phyloP scores from a whole-genome alignment of 92 coral and sea anemone genomes.

The Umimayanthus chanpuru region DNA sequence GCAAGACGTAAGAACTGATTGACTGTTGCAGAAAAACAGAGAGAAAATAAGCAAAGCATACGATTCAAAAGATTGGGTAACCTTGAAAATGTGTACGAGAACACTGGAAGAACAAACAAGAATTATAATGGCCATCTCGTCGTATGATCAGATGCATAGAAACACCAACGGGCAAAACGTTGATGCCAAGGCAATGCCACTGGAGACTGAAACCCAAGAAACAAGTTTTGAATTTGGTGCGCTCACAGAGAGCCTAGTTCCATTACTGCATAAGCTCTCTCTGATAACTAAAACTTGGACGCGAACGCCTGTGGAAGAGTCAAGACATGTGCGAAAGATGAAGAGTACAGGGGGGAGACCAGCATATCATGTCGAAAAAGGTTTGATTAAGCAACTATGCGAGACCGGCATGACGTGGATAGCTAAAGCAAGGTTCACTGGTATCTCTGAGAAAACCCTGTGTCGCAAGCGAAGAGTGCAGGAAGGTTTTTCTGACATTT shows the following conservation, averaged over 20 bases:
- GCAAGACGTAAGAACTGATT: background rate
- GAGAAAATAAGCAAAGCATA: slow-evolving; percentile 23
- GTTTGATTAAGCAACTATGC: slow-evolving; percentile 46
- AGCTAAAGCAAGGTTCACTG: slow-evolving; percentile 47
- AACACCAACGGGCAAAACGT: slow-evolving; percentile 8
- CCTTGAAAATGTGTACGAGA: slow-evolving; percentile 20
- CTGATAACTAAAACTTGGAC: slow-evolving; percentile 46
- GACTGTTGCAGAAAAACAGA: background rate
- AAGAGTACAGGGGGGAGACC: slow-evolving; percentile 39
- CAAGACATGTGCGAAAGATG: slow-evolving; percentile 37
- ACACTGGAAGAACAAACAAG: slow-evolving; percentile 24
- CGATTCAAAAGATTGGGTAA: slow-evolving; percentile 25
- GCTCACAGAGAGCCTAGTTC: slow-evolving; percentile 40
- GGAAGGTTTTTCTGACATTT: slow-evolving; percentile 42
- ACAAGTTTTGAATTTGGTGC: slow-evolving; percentile 28
- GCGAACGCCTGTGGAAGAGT: slow-evolving; percentile 38
- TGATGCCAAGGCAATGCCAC: slow-evolving; percentile 37
- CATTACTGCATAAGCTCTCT: slow-evolving; percentile 36
- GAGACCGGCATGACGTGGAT: slow-evolving; percentile 57
- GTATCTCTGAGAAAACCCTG: slow-evolving; percentile 45
- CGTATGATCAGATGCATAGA: background rate
- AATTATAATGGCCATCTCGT: slow-evolving; percentile 13
- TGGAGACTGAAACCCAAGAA: slow-evolving; percentile 38
- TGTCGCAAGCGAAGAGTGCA: slow-evolving; percentile 44
- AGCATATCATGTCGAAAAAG: slow-evolving; percentile 41